Percentiles rank a stretch among this genome's conserved stretches.
These are phyloP conservation scores for Drosophila picticornis DNA, from an alignment of 2,888 invertebrate species.

Conservation along the genomic window DNA sequence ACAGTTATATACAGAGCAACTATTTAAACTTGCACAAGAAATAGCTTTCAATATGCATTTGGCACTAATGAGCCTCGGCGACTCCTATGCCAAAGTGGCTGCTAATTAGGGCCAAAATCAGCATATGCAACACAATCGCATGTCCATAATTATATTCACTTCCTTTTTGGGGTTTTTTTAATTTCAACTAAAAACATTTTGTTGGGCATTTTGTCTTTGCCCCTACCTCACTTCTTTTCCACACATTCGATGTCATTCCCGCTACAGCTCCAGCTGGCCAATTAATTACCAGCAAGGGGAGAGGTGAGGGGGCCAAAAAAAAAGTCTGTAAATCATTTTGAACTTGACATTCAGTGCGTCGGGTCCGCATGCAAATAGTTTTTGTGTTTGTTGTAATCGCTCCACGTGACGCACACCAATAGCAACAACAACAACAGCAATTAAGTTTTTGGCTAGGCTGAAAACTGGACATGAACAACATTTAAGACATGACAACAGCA, in stretches of 20 bases:
- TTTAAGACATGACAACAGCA: conserved; percentile 41
- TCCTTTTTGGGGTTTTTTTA: background rate
- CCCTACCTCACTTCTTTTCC: conserved; percentile 12
- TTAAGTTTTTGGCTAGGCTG: conserved; percentile 22
- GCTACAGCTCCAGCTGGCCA: conserved; percentile 52
- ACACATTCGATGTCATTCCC: conserved; percentile 7
- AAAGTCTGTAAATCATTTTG: conserved; percentile 75
- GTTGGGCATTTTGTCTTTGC: conserved; percentile 2
- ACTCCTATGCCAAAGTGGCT: conserved; percentile 26
- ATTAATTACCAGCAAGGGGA: conserved; percentile 59
- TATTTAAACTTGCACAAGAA: background rate
- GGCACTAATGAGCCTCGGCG: conserved; percentile 33
- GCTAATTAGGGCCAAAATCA: conserved; percentile 63
- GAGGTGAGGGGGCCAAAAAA: conserved; percentile 16
- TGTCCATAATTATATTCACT: conserved; percentile 29
- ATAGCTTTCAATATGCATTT: conserved; percentile 1
- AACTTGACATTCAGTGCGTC: conserved; percentile 72
- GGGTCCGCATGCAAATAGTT: conserved; percentile 53
- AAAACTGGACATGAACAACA: conserved; percentile 56
- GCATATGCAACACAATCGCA: conserved; percentile 30
- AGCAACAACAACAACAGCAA: conserved; percentile 22
- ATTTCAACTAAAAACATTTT: conserved; percentile 21
- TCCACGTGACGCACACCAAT: conserved; percentile 53
- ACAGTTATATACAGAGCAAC: background rate
- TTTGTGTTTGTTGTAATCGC: conserved; percentile 51